phyloP scores from a whole-genome alignment of 1,140 invertebrate species.

The Macrosteles quadrilineatus region DNA sequence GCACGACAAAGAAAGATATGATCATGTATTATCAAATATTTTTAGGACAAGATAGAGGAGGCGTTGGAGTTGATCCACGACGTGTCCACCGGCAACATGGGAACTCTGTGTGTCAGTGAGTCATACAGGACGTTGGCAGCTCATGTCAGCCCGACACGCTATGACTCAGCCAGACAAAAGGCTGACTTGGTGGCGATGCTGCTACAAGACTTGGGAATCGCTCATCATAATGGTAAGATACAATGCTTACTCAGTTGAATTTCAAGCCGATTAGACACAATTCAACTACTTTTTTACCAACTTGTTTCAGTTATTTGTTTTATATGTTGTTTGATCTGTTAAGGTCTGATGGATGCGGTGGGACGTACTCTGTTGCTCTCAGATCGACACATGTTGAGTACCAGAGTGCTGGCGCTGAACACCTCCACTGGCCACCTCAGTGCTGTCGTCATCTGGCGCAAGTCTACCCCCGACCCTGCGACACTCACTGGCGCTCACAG shows the following conservation, averaged over 20 bases:
- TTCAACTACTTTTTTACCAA: neutral
- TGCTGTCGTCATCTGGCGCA: slow-evolving; percentile 58
- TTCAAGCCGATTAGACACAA: too few species aligned
- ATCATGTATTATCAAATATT: too few species aligned
- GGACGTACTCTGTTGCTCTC: slow-evolving; percentile 59
- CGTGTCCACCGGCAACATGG: slow-evolving; percentile 67
- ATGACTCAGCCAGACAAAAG: slow-evolving; percentile 68
- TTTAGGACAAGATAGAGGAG: slow-evolving; percentile 60
- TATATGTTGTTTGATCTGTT: too few species aligned
- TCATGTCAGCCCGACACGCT: slow-evolving; percentile 63
- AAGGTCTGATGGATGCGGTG: slow-evolving; percentile 60
- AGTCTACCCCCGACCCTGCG: slow-evolving; percentile 35
- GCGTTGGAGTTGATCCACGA: slow-evolving; percentile 70
- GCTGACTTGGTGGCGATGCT: slow-evolving; percentile 70
- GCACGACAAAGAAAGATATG: too few species aligned
- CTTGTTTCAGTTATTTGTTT: too few species aligned
- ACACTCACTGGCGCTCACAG: slow-evolving; percentile 53
- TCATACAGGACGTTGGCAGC: slow-evolving; percentile 65
- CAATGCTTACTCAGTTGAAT: neutral
- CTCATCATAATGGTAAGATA: slow-evolving; percentile 59
- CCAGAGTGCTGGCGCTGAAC: slow-evolving; percentile 61
- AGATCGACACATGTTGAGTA: slow-evolving; percentile 57
- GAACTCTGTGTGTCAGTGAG: slow-evolving; percentile 69
- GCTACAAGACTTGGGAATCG: slow-evolving; percentile 66
- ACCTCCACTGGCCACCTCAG: slow-evolving; percentile 59